phyloP scores from a whole-genome alignment of 1,140 invertebrate genomes.

The Solenopsis fugax region DNA sequence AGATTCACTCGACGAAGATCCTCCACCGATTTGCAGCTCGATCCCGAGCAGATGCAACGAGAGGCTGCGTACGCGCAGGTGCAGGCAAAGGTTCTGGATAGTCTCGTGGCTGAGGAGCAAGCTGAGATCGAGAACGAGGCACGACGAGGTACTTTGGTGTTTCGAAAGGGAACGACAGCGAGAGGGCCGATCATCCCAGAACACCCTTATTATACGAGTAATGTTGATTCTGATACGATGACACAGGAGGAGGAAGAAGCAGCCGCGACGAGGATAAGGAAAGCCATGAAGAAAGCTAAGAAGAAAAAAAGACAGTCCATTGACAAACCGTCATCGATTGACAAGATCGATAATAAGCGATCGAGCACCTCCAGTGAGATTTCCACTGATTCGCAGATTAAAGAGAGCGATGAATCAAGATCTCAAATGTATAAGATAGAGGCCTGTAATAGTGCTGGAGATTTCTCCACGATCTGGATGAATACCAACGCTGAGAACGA shows the following conservation, averaged over 20 bases:
- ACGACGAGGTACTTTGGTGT: constrained; percentile 74
- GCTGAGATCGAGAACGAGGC: constrained; percentile 82
- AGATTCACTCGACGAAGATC: constrained; percentile 82
- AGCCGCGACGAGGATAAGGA: constrained; percentile 50
- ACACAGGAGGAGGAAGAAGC: constrained; percentile 56
- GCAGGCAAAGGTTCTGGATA: constrained; percentile 85
- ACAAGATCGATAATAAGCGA: not conserved
- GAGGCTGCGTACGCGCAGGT: constrained; percentile 82
- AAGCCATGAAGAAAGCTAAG: constrained; percentile 65
- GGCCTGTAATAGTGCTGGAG: constrained; percentile 82
- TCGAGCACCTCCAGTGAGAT: not conserved
- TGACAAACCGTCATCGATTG: constrained; percentile 40
- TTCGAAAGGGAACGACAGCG: constrained; percentile 65
- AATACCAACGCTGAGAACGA: constrained; percentile 59
- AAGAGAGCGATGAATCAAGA: not conserved
- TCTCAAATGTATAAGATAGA: constrained; percentile 79
- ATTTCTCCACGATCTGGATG: constrained; percentile 80
- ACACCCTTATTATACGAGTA: not conserved
- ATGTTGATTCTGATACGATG: constrained; percentile 33
- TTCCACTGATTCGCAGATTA: constrained; percentile 1
- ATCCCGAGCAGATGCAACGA: constrained; percentile 80
- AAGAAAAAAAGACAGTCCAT: constrained; percentile 63
- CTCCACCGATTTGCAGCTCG: constrained; percentile 81
- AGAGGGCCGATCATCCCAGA: not conserved
- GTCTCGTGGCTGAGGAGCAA: constrained; percentile 85